Conservation (phyloP, 1,140 invertebrate species). For the Hypothenemus hampei region DNA sequence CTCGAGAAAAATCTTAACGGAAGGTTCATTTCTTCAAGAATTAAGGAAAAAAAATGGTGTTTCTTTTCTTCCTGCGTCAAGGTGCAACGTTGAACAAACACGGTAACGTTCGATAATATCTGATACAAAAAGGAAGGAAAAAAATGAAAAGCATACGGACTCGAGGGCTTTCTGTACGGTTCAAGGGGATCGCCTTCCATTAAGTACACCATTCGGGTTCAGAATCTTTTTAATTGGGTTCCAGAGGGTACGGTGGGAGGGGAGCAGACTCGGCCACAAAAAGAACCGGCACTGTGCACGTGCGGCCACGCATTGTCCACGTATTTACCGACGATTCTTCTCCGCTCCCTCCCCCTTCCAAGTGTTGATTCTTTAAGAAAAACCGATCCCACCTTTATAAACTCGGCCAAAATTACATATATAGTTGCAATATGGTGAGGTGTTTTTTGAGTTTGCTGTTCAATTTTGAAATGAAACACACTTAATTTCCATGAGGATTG, state of each 20-base stretch:
- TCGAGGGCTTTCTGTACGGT: neutral
- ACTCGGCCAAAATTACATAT: neutral
- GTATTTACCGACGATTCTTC: conserved; percentile 14
- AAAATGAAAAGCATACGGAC: neutral
- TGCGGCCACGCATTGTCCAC: conserved; percentile 17
- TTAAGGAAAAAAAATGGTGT: too few relatives aligned
- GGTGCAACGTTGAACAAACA: too few relatives aligned
- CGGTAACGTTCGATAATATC: too few relatives aligned
- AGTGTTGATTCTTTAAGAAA: conserved; percentile 17
- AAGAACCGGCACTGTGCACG: conserved; percentile 22
- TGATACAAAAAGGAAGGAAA: neutral
- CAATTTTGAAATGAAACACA: too few relatives aligned
- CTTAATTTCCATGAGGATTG: too few relatives aligned
- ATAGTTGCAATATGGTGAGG: too few relatives aligned
- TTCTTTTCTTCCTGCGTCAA: too few relatives aligned
- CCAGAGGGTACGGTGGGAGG: neutral
- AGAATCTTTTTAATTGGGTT: conserved; percentile 17
- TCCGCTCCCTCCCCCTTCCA: neutral
- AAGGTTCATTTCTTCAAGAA: too few relatives aligned
- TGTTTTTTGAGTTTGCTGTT: too few relatives aligned
- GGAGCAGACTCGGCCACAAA: conserved; percentile 3
- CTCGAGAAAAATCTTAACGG: too few relatives aligned
- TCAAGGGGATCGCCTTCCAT: conserved; percentile 3
- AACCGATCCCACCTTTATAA: conserved; percentile 4
- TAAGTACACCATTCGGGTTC: conserved; percentile 15